These are phyloP conservation scores for Drosophila sulfurigaster DNA, from an alignment of 1,140 invertebrate species.

Conservation along the genomic window DNA sequence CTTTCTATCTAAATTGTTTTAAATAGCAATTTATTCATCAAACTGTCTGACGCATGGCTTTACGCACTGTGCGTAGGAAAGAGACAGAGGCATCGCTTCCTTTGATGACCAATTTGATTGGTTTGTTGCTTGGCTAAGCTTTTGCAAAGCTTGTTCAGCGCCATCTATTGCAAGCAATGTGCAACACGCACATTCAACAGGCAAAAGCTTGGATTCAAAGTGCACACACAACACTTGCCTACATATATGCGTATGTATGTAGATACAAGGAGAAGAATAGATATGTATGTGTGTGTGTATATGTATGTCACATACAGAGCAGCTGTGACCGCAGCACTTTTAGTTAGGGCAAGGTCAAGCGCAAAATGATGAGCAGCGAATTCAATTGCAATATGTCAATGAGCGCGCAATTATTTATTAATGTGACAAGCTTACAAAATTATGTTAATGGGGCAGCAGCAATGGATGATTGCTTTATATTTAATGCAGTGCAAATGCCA, in stretches of 20 bases:
- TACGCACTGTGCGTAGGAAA: slow-evolving; percentile 17
- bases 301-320: neutral
- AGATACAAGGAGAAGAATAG: no score
- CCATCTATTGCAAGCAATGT: slow-evolving; percentile 29
- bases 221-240: slow-evolving; percentile 2
- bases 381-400: neutral
- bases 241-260: neutral
- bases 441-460: no score
- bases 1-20: slow-evolving; percentile 43
- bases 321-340: slow-evolving; percentile 2
- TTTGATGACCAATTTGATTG: slow-evolving; percentile 14
- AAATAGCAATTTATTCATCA: slow-evolving; percentile 67
- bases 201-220: neutral
- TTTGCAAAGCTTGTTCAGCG: slow-evolving; percentile 12
- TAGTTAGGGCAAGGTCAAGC: neutral
- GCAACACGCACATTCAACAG: slow-evolving; percentile 30
- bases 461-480: no score
- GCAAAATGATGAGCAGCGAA: neutral
- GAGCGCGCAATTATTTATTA: neutral
- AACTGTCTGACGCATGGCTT: slow-evolving; percentile 43
- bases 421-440: neutral
- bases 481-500: no score
- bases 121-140: slow-evolving; percentile 52
- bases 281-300: neutral
- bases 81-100: neutral